Evolutionary conservation across 2,113 vertebrate genomes (phyloP).

Genomic region (Corythornis vintsioides): DNA sequence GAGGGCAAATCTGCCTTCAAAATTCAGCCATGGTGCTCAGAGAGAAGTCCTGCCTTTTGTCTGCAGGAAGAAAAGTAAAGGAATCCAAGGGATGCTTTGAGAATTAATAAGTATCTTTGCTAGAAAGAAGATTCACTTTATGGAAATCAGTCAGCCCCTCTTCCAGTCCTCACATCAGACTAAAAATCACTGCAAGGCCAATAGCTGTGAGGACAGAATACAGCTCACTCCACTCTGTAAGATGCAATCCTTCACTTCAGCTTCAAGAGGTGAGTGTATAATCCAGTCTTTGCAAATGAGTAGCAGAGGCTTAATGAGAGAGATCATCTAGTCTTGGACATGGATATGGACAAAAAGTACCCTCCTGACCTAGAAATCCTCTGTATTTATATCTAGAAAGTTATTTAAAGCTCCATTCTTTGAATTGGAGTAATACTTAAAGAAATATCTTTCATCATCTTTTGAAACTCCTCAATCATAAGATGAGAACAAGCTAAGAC

Average conservation of each 20-base stretch:
- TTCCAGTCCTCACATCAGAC: neutral
- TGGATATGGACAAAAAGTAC: neutral
- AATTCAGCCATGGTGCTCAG: neutral
- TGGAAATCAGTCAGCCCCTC: neutral
- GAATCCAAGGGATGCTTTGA: neutral
- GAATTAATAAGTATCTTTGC: neutral
- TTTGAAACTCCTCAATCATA: neutral
- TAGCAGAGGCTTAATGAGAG: neutral
- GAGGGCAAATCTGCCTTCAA: neutral
- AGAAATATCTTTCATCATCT: neutral
- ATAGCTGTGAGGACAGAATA: neutral
- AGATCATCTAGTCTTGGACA: neutral
- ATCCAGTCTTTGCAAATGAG: neutral
- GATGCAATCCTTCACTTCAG: neutral
- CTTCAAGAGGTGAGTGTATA: neutral
- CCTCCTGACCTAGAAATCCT: neutral
- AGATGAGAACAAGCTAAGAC: neutral
- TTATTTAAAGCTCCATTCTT: neutral
- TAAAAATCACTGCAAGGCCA: neutral
- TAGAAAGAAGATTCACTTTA: neutral
- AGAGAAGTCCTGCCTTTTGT: neutral
- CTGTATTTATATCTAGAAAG: neutral
- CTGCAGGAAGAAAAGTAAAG: neutral
- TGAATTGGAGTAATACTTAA: neutral
- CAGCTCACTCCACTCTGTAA: neutral